Conservation (phyloP, 2,113 vertebrate genomes). For the Cynopterus brachyotis region DNA sequence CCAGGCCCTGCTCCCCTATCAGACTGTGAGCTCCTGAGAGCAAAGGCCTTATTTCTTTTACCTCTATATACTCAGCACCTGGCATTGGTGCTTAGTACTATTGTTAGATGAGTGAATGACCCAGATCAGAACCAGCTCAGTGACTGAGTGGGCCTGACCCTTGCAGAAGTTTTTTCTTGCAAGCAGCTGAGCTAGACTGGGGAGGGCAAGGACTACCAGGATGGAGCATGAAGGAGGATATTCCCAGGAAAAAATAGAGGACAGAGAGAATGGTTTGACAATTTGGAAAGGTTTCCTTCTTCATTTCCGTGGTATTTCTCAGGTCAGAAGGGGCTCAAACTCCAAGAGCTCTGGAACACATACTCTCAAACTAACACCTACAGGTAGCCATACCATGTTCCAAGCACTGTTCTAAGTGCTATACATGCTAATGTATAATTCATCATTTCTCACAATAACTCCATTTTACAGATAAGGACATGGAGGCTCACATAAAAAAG, state of each 20-base stretch:
- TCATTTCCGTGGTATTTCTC: background rate
- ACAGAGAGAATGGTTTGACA: background rate
- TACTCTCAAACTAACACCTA: background rate
- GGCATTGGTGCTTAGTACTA: background rate
- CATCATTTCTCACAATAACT: background rate
- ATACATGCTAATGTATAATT: rapidly evolving
- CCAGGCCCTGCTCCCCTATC: background rate
- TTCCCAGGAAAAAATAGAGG: background rate
- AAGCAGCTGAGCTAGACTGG: background rate
- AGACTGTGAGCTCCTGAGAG: background rate
- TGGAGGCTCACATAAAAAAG: background rate
- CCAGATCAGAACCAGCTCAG: background rate
- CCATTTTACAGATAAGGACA: background rate
- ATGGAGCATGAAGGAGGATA: background rate
- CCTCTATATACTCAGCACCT: background rate
- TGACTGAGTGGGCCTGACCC: background rate
- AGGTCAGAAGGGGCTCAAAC: background rate
- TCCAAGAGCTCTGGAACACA: background rate
- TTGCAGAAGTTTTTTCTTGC: background rate
- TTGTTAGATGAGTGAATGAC: background rate
- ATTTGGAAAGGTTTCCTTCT: background rate
- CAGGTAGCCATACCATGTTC: background rate
- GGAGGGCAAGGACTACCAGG: background rate
- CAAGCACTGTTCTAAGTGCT: background rate
- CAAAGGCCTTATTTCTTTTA: background rate